phyloP scores from a whole-genome alignment of 2,797 vertebrate genomes.

The Onychomys leucogaster region DNA sequence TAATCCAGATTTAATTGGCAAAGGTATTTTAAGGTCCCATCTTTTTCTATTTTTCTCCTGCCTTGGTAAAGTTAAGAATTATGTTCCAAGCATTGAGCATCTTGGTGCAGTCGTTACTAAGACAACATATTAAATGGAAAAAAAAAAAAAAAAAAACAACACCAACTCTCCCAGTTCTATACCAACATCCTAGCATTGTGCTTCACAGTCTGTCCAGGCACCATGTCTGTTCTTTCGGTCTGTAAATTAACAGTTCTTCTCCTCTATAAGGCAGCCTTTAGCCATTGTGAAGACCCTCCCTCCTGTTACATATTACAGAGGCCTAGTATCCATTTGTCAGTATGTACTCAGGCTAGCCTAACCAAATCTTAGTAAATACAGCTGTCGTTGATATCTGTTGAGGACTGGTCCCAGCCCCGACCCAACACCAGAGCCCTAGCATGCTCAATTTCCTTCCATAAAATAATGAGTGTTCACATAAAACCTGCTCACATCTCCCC shows the following conservation, averaged over 20 bases:
- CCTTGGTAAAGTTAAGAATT: conserved; percentile 75
- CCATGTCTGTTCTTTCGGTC: conserved; percentile 14
- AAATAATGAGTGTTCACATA: background rate
- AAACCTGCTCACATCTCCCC: background rate
- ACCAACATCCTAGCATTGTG: background rate
- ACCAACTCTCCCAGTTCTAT: background rate
- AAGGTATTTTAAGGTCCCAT: conserved; percentile 80
- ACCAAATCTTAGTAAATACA: conserved; percentile 23
- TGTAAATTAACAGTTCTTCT: conserved; percentile 43
- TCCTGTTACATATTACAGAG: background rate
- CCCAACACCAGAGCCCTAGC: background rate
- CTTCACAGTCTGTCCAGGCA: conserved; percentile 14
- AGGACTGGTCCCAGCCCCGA: background rate
- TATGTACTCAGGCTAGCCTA: background rate
- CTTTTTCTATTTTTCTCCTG: conserved; percentile 72
- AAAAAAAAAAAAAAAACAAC: background rate
- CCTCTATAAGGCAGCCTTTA: background rate
- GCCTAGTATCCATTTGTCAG: background rate
- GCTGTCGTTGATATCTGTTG: too few relatives aligned
- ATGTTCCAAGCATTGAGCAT: conserved; percentile 68
- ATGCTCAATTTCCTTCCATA: background rate
- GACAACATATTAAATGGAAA: conserved; percentile 80
- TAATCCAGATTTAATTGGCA: conserved; percentile 80
- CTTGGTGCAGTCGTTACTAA: conserved; percentile 82
- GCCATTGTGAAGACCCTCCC: background rate